Conservation (phyloP, 2,888 invertebrate genomes). For the Chouioia cunea region DNA sequence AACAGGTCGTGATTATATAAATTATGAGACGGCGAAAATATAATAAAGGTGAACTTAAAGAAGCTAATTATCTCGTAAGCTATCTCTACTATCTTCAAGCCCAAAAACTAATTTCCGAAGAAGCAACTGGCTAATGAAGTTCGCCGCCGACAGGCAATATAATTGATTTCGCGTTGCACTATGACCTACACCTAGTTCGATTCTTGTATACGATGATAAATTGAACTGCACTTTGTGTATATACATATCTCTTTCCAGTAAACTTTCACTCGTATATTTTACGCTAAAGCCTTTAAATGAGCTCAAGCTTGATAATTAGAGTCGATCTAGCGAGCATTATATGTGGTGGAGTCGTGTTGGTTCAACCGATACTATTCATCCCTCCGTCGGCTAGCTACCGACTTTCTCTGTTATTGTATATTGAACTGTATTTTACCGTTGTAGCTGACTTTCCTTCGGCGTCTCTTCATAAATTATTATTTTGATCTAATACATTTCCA, state of each 20-base stretch:
- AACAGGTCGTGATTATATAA: too few species aligned
- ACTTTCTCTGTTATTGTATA: slow-evolving; percentile 29
- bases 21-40: too few species aligned
- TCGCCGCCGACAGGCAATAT: slow-evolving; percentile 2
- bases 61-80: too few species aligned
- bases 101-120: too few species aligned
- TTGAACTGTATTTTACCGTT: slow-evolving; percentile 1
- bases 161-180: slow-evolving; percentile 38
- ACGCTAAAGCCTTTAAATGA: slow-evolving; percentile 37
- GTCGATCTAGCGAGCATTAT: slow-evolving; percentile 21
- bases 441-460: slow-evolving; percentile 19
- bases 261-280: slow-evolving; percentile 41
- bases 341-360: not conserved
- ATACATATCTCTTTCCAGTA: not conserved
- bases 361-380: not conserved
- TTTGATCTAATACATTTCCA: not conserved
- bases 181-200: slow-evolving; percentile 40
- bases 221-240: slow-evolving; percentile 14
- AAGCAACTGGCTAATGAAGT: slow-evolving; percentile 25
- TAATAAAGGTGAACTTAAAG: too few species aligned
- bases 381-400: not conserved
- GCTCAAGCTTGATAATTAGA: slow-evolving; percentile 39
- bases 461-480: slow-evolving; percentile 9
- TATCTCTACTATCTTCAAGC: too few species aligned
- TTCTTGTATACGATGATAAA: slow-evolving; percentile 17